Evolutionary conservation across 2,113 vertebrate species (phyloP), one percentile per base, ranked within the genome.

Genomic region (Heteronetta atricapilla): DNA sequence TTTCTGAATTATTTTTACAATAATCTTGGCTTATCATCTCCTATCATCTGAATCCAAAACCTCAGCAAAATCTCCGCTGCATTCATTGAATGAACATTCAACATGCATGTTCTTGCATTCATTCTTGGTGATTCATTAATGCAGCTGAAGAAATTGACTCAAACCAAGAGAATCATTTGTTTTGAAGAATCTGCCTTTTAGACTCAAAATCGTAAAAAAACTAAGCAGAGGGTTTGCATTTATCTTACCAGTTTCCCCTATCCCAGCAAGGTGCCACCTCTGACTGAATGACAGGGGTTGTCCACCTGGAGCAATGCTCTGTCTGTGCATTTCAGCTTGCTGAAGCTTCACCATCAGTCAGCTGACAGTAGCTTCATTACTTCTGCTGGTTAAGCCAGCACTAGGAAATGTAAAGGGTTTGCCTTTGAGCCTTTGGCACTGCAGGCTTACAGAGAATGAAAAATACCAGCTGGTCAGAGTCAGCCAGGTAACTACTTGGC

Each of bases 401-500:
- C 76, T 34, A 13, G 23, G 34, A 44, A 83, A 33, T 2, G 2
- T n/a, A 66, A 67, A 40, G 52, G 53, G 50, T 53, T 63, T 84
- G 70, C 67, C 50, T 67, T 29, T 8, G 15, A 91, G 25, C 42
- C 42, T 74, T 16, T 8, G 8, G 29, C n/a, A 40, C 28, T 6
- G 6, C 31, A 76, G 19, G 46, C 16, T 19, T 52, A 40, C 38
- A 66, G 53, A 69, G n/a, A 64, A 34, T 20, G 10, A 60, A 9
- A 3, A 6, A 31, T 9, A 60, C 2, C 38, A 46, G 53, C 40
- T 3, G 8, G 28, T 12, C 0, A 0, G 16, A 19, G 50, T 79
- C 72, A 88, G 56, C 38, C 6, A 62, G 53, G 22, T 72, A 68
- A 64, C 23, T 60, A 6, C 19, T n/a, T 69, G 34, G 44, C 38